Evolutionary conservation across 1,140 invertebrate genomes (phyloP).

Genomic region (Cepaea nemoralis): DNA sequence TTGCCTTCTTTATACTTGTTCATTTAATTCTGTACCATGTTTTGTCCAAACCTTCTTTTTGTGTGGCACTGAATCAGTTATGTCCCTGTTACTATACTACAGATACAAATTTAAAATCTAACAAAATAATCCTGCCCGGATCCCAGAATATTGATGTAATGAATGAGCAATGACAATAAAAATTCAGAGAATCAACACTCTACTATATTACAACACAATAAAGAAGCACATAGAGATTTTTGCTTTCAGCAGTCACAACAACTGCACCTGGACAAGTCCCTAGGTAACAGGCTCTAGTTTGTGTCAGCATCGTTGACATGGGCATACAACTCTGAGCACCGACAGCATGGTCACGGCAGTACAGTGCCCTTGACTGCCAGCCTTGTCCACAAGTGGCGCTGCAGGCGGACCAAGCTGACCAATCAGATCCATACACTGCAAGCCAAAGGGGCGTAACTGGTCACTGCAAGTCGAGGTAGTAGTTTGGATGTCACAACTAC

Average conservation of each 20-base stretch:
- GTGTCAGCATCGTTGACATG: background rate
- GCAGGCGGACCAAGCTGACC: constrained; percentile 50
- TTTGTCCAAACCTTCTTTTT: no score
- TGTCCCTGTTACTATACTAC: no score
- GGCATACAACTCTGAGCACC: constrained; percentile 24
- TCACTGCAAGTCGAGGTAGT: constrained; percentile 39
- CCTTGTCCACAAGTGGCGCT: constrained; percentile 50
- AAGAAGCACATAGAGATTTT: no score
- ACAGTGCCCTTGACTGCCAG: constrained; percentile 43
- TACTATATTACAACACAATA: no score
- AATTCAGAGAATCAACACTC: no score
- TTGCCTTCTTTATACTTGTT: no score
- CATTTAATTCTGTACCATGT: no score
- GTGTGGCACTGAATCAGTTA: no score
- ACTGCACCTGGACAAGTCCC: constrained; percentile 39
- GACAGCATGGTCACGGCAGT: constrained; percentile 25
- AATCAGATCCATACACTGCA: constrained; percentile 48
- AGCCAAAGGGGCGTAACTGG: constrained; percentile 43
- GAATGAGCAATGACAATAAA: no score
- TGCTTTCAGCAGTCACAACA: background rate
- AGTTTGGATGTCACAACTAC: constrained; percentile 33
- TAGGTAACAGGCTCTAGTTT: constrained; percentile 41
- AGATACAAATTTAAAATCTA: no score
- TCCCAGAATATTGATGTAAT: no score
- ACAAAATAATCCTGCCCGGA: no score